phyloP scores from a whole-genome alignment of 2,113 vertebrate genomes.

The Pyrgilauda ruficollis region DNA sequence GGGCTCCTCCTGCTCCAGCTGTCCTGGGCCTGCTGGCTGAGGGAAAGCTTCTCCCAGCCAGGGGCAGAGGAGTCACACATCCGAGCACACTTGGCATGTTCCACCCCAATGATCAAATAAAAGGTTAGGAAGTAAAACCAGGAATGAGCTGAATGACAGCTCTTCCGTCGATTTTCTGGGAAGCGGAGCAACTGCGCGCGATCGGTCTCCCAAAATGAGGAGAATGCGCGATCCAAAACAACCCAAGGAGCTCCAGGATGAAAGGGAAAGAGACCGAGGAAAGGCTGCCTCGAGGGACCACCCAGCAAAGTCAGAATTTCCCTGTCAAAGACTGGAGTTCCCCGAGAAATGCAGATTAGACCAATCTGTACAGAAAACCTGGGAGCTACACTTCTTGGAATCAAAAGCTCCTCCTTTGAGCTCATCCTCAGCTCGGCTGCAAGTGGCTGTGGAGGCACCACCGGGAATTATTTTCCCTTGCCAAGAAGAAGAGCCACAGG shows the following conservation, averaged over 20 bases:
- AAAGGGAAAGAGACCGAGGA: neutral
- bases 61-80: neutral
- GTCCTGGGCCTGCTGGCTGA: neutral
- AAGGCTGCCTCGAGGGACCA: constrained; percentile 1
- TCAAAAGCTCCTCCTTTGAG: neutral
- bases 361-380: neutral
- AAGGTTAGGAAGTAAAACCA: neutral
- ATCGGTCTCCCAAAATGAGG: neutral
- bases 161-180: neutral
- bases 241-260: neutral
- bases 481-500: neutral
- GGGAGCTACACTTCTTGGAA: neutral
- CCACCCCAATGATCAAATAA: neutral
- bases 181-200: neutral
- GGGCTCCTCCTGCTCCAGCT: neutral
- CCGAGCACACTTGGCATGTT: neutral
- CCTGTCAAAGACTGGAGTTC: neutral
- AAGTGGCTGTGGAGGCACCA: neutral
- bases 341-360: neutral
- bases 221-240: neutral
- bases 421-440: neutral
- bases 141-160: neutral
- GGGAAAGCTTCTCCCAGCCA: neutral
- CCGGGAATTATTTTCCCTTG: neutral
- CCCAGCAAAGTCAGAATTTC: neutral